Base-by-base conservation (phyloP, 64 coral and sea anemone species). In the Exaiptasia diaphana region DNA sequence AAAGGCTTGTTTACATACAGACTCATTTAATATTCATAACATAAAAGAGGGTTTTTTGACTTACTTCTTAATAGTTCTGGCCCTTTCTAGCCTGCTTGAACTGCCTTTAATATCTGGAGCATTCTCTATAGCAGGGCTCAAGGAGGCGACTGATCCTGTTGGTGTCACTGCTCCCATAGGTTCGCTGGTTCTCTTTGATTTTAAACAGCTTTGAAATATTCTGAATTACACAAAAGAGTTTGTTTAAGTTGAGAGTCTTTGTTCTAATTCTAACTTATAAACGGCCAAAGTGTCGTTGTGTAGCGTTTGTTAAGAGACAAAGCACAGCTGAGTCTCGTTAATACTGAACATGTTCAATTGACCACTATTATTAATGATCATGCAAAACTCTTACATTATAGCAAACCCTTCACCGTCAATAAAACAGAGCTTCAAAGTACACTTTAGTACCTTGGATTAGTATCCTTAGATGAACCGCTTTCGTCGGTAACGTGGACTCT, bases 21-120 rank as follows among this genome's bases (percentile, higher is more conserved):
- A 22, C 24, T 6, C 28, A 25, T 42, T 45, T 25, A 13, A 35
- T 24, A 0, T 12, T 73, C 28, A 73, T 35, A 73, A 40, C 69
- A 73, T 73, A 42, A 45, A 73, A 40, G 29, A 25, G 38, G 32
- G 10, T 37, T 8, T 45, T 29, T 34, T 31, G 64, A 78, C 84
- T 46, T 52, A 87, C 84, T 87, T 78, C 59, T 67, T 86, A 5
- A 87, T 39, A 9, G 72, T 68, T 64, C 34, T 52, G 17, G 74
- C 84, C 9, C 84, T 52, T 20, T 36, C 50, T 10, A 87, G 40
- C 17, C 74, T 60, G 84, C 43, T 87, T 13, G 73, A 33, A 58
- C 9, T 22, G 0, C 41, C 36, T 24, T 73, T 73, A 28, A 28
- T 37, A 6, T 43, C 38, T 4, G 38, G 38, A 17, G 41, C 38